Evolutionary conservation across 2,113 vertebrate species (phyloP).

Genomic region (Cyprinus carpio): DNA sequence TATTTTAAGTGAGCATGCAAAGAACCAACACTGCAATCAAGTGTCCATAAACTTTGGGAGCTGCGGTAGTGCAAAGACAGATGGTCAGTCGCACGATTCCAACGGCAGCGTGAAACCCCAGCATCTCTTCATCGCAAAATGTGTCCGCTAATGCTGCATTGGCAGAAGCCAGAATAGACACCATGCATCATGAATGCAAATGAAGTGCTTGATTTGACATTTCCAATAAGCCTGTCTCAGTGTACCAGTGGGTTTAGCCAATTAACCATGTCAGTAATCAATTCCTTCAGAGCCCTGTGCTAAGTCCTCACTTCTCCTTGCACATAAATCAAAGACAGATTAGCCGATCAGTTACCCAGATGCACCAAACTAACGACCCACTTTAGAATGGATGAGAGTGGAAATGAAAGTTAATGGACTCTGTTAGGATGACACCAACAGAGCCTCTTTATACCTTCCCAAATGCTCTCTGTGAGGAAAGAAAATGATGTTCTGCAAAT

Average conservation of each 20-base stretch:
- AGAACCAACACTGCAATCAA: neutral
- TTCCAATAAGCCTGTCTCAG: slow-evolving; percentile 77
- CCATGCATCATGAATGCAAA: slow-evolving; percentile 79
- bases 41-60: neutral
- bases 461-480: slow-evolving; percentile 42
- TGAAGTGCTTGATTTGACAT: slow-evolving; percentile 77
- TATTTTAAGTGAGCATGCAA: neutral
- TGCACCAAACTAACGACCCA: slow-evolving; percentile 72
- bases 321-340: slow-evolving; percentile 78
- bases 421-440: slow-evolving; percentile 60
- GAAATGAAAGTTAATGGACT: slow-evolving; percentile 78
- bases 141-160: slow-evolving; percentile 69
- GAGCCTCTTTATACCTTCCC: slow-evolving; percentile 52
- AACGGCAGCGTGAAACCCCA: slow-evolving; percentile 59
- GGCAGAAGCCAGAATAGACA: slow-evolving; percentile 70
- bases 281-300: slow-evolving; percentile 70
- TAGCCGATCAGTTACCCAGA: slow-evolving; percentile 76
- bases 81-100: slow-evolving; percentile 65
- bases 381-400: slow-evolving; percentile 73
- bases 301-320: slow-evolving; percentile 71
- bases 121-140: slow-evolving; percentile 53
- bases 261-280: slow-evolving; percentile 81
- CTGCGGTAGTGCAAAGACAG: slow-evolving; percentile 55
- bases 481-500: slow-evolving; percentile 44
- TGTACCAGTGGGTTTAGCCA: slow-evolving; percentile 76